Evolutionary conservation across 2,113 vertebrate species (phyloP).

Genomic region (Tupaia tana): DNA sequence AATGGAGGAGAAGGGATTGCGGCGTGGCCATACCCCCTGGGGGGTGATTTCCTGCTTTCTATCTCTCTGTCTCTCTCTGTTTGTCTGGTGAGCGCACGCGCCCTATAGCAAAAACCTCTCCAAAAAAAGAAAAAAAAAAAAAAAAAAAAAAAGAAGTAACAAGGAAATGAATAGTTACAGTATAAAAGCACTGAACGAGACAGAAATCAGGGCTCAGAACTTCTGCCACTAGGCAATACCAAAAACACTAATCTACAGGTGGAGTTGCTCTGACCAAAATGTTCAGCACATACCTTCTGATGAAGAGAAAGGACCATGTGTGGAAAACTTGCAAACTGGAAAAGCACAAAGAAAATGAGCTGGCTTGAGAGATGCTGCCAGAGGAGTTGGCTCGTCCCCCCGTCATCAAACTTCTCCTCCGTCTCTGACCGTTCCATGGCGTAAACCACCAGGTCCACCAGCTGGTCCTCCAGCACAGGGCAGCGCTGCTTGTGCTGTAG

Average conservation of each 20-base stretch:
- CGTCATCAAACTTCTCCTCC: slow-evolving; percentile 98
- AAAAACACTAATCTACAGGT: background rate
- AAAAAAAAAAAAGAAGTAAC: too few relatives aligned
- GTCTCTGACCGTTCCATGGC: slow-evolving; percentile 99
- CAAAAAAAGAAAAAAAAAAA: too few relatives aligned
- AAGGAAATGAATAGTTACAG: slow-evolving; percentile 36
- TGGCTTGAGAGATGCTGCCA: slow-evolving; percentile 99
- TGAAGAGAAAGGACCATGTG: slow-evolving; percentile 99
- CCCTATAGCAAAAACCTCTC: too few relatives aligned
- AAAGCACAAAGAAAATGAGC: slow-evolving; percentile 99
- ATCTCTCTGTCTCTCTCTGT: too few relatives aligned
- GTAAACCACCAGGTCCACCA: slow-evolving; percentile 99
- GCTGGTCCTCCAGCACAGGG: slow-evolving; percentile 98
- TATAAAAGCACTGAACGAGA: background rate
- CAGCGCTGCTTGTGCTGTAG: slow-evolving; percentile 98
- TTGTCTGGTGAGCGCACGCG: too few relatives aligned
- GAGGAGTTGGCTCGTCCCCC: slow-evolving; percentile 97
- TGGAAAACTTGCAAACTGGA: slow-evolving; percentile 99
- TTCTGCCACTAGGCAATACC: background rate
- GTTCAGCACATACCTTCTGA: slow-evolving; percentile 92
- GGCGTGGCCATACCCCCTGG: too few relatives aligned
- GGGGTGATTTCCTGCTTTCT: too few relatives aligned
- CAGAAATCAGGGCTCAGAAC: background rate
- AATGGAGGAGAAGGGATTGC: too few relatives aligned
- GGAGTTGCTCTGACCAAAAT: background rate